Base-by-base conservation (phyloP, 2,113 vertebrate genomes). In the Laticauda laticaudata region DNA sequence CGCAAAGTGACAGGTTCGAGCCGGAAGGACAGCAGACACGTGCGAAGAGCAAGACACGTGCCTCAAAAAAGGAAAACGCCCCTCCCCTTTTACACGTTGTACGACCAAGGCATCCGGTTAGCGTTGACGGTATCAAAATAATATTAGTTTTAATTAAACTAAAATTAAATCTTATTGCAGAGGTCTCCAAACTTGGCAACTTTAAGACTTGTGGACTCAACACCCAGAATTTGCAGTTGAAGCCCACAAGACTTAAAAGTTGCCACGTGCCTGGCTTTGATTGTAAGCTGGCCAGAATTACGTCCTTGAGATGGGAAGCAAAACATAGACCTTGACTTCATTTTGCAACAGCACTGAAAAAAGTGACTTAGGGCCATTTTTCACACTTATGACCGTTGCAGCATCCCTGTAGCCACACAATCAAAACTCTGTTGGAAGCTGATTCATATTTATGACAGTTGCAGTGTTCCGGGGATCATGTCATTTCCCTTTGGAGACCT, bases 81-180 rank as follows among this genome's bases (percentile, higher is more conserved):
- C 10, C 4, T 0, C 43, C 39, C 9, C 39, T 0, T 87, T 87
- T 12, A 51, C 8, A 24, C 5, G 0, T 3, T 29, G n/a, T 0
- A n/a, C 12, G n/a, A 5, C 75, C 75, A 21, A 43, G 7, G 75
- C 34, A 8, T 75, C n/a, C 61, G 14, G 24, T 12, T n/a, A 69
- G 26, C 12, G 3, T 1, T 81, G n/a, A 81, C 39, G 2, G 2
- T 3, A 39, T 39, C 15, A 34, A 75, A 75, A 75, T 24, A 59
- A 10, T 34, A 75, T 18, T 29, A n/a, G 34, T 34, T n/a, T 29
- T 7, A 57, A 57, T 23, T 57, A 20, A 21, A 56, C 5, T 23
- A 54, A 54, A 54, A 54, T 53, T 55, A 20, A 48, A 45, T 69
- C 12, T 15, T n/a, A 69, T 69, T 69, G 29, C 0, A 51, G 48